These are phyloP conservation scores for Hedya salicella DNA, from an alignment of 2,888 invertebrate genomes.

Conservation along the genomic window DNA sequence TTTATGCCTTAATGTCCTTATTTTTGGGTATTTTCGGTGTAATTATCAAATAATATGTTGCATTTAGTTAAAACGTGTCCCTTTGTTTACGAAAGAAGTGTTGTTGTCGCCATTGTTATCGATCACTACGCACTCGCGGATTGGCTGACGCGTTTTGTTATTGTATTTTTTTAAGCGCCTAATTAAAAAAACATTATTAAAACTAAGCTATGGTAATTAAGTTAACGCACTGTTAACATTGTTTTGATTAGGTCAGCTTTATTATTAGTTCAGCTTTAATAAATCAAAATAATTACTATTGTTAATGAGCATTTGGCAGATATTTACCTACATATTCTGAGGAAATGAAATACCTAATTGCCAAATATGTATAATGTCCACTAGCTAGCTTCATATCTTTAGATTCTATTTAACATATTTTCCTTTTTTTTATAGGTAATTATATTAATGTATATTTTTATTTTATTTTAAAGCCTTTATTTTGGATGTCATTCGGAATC, in stretches of 20 bases:
- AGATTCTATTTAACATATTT: too few relatives aligned
- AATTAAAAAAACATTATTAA: conserved; percentile 7
- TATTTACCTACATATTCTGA: too few relatives aligned
- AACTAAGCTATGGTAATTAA: background rate
- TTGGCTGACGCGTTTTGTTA: conserved; percentile 41
- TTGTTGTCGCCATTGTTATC: conserved; percentile 42
- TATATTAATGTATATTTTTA: too few relatives aligned
- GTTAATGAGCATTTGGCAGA: too few relatives aligned
- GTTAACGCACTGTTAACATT: background rate
- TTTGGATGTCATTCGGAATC: too few relatives aligned
- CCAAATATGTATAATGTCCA: too few relatives aligned
- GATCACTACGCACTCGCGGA: conserved; percentile 42
- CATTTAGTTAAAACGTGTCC: conserved; percentile 29
- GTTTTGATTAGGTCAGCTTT: background rate
- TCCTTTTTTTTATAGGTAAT: too few relatives aligned
- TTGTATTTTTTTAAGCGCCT: conserved; percentile 32
- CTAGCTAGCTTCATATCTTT: too few relatives aligned
- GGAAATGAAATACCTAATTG: too few relatives aligned
- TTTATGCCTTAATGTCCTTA: conserved; percentile 7
- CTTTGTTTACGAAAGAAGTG: conserved; percentile 42
- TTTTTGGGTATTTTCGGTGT: conserved; percentile 16
- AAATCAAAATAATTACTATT: too few relatives aligned
- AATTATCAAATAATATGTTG: conserved; percentile 5
- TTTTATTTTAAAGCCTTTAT: too few relatives aligned
- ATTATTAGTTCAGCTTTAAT: too few relatives aligned